A percentile compares a stretch with the other conserved stretches of the same genome.
Evolutionary conservation across 2,113 vertebrate genomes (phyloP).

Genomic region (Rhynchopsitta pachyrhyncha): DNA sequence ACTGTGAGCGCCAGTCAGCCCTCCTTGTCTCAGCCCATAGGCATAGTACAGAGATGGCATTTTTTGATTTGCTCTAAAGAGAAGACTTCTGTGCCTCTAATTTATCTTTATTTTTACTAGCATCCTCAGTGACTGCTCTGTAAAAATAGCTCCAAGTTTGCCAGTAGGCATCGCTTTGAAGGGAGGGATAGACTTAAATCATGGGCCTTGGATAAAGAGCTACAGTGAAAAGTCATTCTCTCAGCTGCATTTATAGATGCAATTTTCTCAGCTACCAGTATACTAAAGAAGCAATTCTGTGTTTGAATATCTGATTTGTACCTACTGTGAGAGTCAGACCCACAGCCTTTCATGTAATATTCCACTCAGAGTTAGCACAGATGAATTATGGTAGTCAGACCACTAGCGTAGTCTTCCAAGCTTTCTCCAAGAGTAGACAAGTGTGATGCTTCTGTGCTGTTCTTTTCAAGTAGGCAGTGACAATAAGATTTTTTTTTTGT

Average conservation of each 20-base stretch:
- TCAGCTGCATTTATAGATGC: background rate
- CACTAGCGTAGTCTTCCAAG: background rate
- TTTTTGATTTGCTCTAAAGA: background rate
- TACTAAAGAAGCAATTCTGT: background rate
- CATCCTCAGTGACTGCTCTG: background rate
- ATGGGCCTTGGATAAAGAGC: background rate
- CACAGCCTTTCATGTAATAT: background rate
- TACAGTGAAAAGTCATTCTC: background rate
- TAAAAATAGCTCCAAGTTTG: background rate
- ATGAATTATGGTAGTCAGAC: background rate
- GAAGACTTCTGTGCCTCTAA: background rate
- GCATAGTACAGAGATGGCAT: background rate
- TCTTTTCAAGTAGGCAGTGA: background rate
- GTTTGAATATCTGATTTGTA: background rate
- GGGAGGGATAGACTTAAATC: background rate
- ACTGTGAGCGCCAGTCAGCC: background rate
- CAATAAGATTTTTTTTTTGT: background rate
- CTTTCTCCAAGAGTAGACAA: background rate
- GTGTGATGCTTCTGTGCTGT: background rate
- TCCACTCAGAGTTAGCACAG: background rate
- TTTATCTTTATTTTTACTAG: background rate
- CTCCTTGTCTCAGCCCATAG: background rate
- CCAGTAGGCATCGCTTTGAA: slow-evolving; percentile 9
- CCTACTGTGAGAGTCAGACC: background rate
- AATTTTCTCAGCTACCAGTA: background rate